Base-by-base conservation (phyloP, 1,140 invertebrate species). In the Leptinotarsa lineolata region DNA sequence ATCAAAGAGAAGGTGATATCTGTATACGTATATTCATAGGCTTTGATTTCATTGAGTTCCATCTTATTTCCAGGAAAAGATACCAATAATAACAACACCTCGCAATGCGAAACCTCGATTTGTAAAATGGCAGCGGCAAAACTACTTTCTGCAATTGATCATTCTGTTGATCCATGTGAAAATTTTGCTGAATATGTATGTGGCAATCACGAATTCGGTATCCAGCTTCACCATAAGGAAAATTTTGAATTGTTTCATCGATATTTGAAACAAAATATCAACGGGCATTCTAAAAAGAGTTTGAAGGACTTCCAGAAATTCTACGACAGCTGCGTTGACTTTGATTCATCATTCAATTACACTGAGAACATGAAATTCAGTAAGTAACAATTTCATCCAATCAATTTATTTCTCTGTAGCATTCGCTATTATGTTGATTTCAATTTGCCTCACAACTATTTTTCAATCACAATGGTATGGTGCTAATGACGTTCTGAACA, bases 181-280 rank as follows among this genome's bases (percentile, higher is more conserved):
- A 30, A 66, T 16, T 66, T 66, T 20, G n/a, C 13, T n/a, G 39
- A 66, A 8, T 39, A 39, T 13, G 64, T 66, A 44, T 66, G 64
- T 66, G 64, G 64, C 24, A 66, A 44, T 15, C 15, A 20, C 11
- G 5, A 39, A 30, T 12, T 12, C 0, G 64, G 44, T 6, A 46
- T 54, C 4, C 15, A 54, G 4, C 2, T 18, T n/a, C n/a, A 16
- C 16, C n/a, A 15, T 5, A 18, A 0, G n/a, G 15, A 54, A 15
- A 54, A n/a, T 54, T 15, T 54, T 54, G 48, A 18, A 15, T 16
- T 54, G 48, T 16, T 54, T 0, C 4, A n/a, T 15, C 15, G 48
- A 16, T 54, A 54, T 54, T 13, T 54, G n/a, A 3, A 15, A 18
- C 4, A 54, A 54, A n/a, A 16, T 16, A 54, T 16, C n/a, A 54